Evolutionary conservation across 2,797 vertebrate species (phyloP).

Genomic region (Rhabdomys pumilio): DNA sequence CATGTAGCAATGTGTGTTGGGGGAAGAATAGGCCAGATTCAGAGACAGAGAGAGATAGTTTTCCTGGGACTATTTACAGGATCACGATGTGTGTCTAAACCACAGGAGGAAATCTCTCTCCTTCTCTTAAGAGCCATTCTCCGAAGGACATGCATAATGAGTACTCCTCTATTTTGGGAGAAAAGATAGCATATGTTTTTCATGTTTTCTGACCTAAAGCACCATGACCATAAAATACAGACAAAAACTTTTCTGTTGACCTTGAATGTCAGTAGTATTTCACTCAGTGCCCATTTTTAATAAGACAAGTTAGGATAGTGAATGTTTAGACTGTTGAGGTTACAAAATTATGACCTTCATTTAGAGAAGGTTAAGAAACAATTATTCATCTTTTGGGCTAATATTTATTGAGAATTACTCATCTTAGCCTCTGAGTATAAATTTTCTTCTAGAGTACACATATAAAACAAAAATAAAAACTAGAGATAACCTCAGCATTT

Average conservation of each 20-base stretch:
- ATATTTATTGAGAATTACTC: neutral
- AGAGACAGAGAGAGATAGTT: neutral
- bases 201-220: neutral
- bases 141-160: neutral
- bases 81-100: neutral
- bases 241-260: neutral
- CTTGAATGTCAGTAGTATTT: neutral
- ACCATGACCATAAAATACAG: neutral
- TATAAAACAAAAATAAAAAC: neutral
- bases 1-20: neutral
- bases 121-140: neutral
- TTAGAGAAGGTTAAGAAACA: slow-evolving; percentile 38
- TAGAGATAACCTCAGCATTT: neutral
- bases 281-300: neutral
- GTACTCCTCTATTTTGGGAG: too few species aligned
- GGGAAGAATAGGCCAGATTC: neutral
- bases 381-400: slow-evolving; percentile 1
- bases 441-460: neutral
- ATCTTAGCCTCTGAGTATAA: neutral
- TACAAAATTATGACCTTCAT: slow-evolving; percentile 23
- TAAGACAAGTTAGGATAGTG: neutral
- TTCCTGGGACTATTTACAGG: neutral
- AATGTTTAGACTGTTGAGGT: neutral
- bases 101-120: neutral
- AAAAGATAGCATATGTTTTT: neutral